Percentiles rank a stretch among this genome's conserved stretches.
These are phyloP conservation scores for Poeciliopsis turneri DNA, from an alignment of 2,797 vertebrate species.

Conservation along the genomic window DNA sequence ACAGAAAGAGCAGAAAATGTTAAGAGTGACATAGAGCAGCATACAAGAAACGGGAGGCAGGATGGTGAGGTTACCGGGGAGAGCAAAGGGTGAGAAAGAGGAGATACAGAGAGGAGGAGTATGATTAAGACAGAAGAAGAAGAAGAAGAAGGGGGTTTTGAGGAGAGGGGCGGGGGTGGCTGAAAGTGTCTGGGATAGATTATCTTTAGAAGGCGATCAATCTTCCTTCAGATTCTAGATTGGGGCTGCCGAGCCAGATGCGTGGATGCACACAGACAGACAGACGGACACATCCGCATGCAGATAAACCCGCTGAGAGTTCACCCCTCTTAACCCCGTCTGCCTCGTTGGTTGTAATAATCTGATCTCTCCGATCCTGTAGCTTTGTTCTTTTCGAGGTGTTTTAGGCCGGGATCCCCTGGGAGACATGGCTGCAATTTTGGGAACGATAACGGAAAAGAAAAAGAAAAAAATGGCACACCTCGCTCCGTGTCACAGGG, in stretches of 20 bases:
- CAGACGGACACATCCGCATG: constrained; percentile 22
- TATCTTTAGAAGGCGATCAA: constrained; percentile 78
- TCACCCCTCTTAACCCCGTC: constrained; percentile 65
- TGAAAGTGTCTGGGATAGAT: constrained; percentile 77
- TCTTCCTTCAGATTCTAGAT: constrained; percentile 63
- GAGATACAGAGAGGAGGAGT: constrained; percentile 31
- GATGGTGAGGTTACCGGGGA: constrained; percentile 52
- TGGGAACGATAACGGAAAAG: constrained; percentile 4
- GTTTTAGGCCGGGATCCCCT: constrained; percentile 59
- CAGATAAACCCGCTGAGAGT: constrained; percentile 30
- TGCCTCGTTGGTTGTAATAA: constrained; percentile 50
- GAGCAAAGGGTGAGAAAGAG: constrained; percentile 61
- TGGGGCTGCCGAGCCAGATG: constrained; percentile 37
- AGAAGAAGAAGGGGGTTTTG: background rate
- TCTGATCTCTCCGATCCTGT: constrained; percentile 60
- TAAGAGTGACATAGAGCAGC: constrained; percentile 5
- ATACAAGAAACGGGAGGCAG: constrained; percentile 26
- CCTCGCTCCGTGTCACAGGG: constrained; percentile 29
- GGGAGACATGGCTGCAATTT: constrained; percentile 74
- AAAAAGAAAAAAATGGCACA: background rate
- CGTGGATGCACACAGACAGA: constrained; percentile 17
- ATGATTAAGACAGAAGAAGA: constrained; percentile 36
- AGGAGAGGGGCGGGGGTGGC: constrained; percentile 24
- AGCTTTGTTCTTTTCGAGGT: constrained; percentile 64
- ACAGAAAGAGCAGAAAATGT: constrained; percentile 30